Evolutionary conservation across 2,888 invertebrate genomes (phyloP).

Genomic region (Trissonchulus latispiculum): DNA sequence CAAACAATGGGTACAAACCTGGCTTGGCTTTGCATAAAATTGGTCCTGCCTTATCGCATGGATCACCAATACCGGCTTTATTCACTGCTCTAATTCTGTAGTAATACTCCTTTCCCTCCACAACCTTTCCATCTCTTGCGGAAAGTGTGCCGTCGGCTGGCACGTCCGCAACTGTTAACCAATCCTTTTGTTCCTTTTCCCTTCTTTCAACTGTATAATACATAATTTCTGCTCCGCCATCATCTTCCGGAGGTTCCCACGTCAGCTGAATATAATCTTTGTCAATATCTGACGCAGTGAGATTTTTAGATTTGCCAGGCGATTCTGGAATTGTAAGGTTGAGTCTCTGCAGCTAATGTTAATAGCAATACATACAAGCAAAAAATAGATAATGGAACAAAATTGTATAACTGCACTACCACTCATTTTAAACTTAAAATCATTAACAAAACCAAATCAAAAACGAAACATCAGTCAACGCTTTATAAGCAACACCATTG

Average conservation of each 20-base stretch:
- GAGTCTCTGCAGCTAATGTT: too few relatives aligned
- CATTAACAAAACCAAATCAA: too few relatives aligned
- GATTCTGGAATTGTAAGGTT: slow-evolving; percentile 39
- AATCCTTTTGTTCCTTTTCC: slow-evolving; percentile 45
- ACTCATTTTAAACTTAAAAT: too few relatives aligned
- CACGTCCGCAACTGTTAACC: slow-evolving; percentile 36
- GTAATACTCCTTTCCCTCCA: slow-evolving; percentile 44
- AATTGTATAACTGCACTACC: too few relatives aligned
- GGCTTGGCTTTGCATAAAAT: slow-evolving; percentile 40
- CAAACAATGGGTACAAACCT: too few relatives aligned
- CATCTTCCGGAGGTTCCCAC: slow-evolving; percentile 35
- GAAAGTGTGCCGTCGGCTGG: slow-evolving; percentile 30
- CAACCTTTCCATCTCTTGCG: slow-evolving; percentile 40
- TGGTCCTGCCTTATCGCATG: slow-evolving; percentile 56
- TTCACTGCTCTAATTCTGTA: slow-evolving; percentile 61
- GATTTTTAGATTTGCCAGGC: slow-evolving; percentile 49
- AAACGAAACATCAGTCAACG: too few relatives aligned
- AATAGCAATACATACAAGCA: too few relatives aligned
- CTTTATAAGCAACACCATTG: too few relatives aligned
- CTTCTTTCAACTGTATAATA: slow-evolving; percentile 42
- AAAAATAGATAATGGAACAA: too few relatives aligned
- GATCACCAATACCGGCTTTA: slow-evolving; percentile 73
- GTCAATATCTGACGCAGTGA: slow-evolving; percentile 40
- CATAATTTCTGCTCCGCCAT: slow-evolving; percentile 40
- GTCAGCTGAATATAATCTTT: slow-evolving; percentile 38